A percentile compares a stretch with the other conserved stretches of the same genome.
These are phyloP conservation scores for Threskiornis aethiopicus DNA, from an alignment of 2,797 vertebrate species.

Conservation along the genomic window DNA sequence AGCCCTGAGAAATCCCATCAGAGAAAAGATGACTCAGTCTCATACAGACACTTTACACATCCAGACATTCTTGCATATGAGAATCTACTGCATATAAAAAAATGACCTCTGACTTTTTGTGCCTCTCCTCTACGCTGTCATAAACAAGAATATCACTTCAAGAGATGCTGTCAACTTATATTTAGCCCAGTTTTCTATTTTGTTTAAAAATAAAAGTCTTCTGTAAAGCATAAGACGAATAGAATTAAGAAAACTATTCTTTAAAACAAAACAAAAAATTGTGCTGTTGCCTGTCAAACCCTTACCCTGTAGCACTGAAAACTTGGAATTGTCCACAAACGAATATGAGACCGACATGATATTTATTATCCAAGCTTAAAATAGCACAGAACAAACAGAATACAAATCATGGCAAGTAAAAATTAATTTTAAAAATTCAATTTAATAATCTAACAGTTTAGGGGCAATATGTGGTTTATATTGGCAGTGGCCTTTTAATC, in stretches of 20 bases:
- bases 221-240: neutral
- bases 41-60: constrained; percentile 36
- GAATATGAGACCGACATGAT: constrained; percentile 44
- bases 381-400: constrained; percentile 64
- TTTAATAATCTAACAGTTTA: constrained; percentile 69
- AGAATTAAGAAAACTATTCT: constrained; percentile 41
- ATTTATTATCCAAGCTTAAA: constrained; percentile 65
- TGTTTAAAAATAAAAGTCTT: constrained; percentile 45
- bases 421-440: constrained; percentile 69
- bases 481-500: constrained; percentile 63
- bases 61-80: constrained; percentile 58
- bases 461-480: constrained; percentile 64
- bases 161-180: constrained; percentile 68
- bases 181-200: constrained; percentile 47
- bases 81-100: constrained; percentile 36
- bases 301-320: constrained; percentile 56
- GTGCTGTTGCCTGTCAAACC: constrained; percentile 41
- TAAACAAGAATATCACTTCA: constrained; percentile 62
- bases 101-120: constrained; percentile 71
- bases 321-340: constrained; percentile 62
- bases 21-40: constrained; percentile 46
- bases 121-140: constrained; percentile 65
- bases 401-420: constrained; percentile 68
- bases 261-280: constrained; percentile 45
- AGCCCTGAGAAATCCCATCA: constrained; percentile 58